Evolutionary conservation across 1,140 invertebrate genomes (phyloP), one percentile per base, ranked within the genome.

Genomic region (Dendroctonus ponderosae): DNA sequence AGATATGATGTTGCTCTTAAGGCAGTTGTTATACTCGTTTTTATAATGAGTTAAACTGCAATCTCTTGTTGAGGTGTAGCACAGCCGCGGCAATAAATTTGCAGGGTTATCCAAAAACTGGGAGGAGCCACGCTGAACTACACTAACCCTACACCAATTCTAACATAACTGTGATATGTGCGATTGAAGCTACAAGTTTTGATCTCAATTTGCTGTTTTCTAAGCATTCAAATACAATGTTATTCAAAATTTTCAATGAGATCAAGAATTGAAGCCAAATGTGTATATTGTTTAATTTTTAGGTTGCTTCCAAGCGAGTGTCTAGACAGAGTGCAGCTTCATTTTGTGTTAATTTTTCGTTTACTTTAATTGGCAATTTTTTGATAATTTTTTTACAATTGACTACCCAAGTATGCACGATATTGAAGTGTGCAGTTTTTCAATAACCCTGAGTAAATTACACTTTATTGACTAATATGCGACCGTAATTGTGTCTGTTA

Each of bases 1-100:
- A 84, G 84, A 85, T 86, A 85, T 86, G 84, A 85, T 85, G 79
- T 56, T 75, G 76, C 78, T 78, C 73, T 77, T 79, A 79, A 58
- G 62, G 54, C 51, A 48, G 62, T 62, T n/a, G 60, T 62, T 62
- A 62, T 49, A 62, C 60, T 42, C 43, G 56, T n/a, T 60, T 44
- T 11, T 15, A 44, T 11, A 41, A 44, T 44, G 9, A 58, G 26
- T 26, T 60, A 48, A 48, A 60, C 43, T 60, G 15, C 26, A 26
- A 60, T 49, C n/a, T 44, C 15, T 43, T 58, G 43, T 11, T 42
- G n/a, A 7, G 46, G 49, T 62, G 60, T 51, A 62, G 50, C 60
- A 62, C 60, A 56, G 42, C 51, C 26, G 12, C 40, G 26, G 26
- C 48, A 62, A 37, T 60, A 52, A 52, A 15, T 77, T 81, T 82